Conservation (phyloP, 2,113 vertebrate genomes). For the Herpetotheres cachinnans region DNA sequence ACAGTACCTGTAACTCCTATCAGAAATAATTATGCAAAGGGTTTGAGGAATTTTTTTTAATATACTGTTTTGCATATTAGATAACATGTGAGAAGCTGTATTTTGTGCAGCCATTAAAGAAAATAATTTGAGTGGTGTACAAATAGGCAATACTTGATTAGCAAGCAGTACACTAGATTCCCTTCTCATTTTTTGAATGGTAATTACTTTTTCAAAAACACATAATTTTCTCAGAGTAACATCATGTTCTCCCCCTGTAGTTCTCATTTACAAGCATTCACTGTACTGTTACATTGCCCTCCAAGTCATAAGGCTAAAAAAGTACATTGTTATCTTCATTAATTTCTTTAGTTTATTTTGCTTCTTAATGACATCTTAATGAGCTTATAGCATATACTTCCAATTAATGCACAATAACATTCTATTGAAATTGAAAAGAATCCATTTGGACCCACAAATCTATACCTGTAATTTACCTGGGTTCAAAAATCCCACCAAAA, state of each 20-base stretch:
- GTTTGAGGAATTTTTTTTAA: neutral
- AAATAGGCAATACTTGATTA: neutral
- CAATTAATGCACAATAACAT: neutral
- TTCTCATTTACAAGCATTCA: neutral
- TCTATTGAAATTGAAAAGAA: neutral
- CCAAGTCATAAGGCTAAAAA: neutral
- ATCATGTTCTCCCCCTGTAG: neutral
- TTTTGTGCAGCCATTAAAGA: neutral
- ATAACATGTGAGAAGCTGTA: neutral
- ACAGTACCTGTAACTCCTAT: slow-evolving; percentile 9
- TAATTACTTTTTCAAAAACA: neutral
- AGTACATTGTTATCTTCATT: neutral
- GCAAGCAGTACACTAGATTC: neutral
- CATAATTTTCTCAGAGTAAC: neutral
- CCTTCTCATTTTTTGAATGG: neutral
- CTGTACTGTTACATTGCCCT: neutral
- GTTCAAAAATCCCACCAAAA: neutral
- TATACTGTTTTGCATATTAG: neutral
- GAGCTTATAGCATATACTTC: neutral
- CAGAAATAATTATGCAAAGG: slow-evolving; percentile 4
- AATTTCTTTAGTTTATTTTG: neutral
- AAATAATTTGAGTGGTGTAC: neutral
- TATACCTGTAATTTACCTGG: neutral
- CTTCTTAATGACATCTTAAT: neutral
- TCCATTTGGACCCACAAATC: neutral